Conservation (phyloP, 92 coral and sea anemone species). For the Scolanthus callimorphus region DNA sequence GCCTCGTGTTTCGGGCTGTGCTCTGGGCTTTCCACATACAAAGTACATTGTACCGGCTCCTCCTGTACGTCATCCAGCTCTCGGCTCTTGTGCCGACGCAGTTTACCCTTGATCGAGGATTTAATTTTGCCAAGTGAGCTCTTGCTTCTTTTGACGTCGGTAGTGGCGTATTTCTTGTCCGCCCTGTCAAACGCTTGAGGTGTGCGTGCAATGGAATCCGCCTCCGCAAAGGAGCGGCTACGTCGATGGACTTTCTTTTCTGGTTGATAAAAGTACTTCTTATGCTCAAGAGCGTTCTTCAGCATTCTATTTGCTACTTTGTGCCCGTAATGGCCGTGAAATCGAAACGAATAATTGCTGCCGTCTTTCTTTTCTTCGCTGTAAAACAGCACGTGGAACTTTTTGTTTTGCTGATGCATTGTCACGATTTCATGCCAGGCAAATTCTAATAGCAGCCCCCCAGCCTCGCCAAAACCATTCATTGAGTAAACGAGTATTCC, state of each 20-base stretch:
- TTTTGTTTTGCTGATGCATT: slow-evolving; percentile 70
- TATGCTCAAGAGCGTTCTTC: slow-evolving; percentile 48
- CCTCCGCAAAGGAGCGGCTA: slow-evolving; percentile 79
- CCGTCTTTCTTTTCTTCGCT: slow-evolving; percentile 72
- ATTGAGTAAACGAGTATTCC: slow-evolving; percentile 75
- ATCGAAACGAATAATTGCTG: slow-evolving; percentile 66
- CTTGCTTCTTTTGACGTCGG: slow-evolving; percentile 21
- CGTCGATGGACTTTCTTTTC: slow-evolving; percentile 66
- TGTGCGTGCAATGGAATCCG: slow-evolving; percentile 54
- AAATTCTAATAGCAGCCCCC: slow-evolving; percentile 42
- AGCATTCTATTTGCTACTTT: slow-evolving; percentile 80
- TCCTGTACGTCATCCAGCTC: not conserved
- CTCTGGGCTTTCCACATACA: no score
- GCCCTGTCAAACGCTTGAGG: slow-evolving; percentile 21
- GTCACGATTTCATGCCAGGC: slow-evolving; percentile 79
- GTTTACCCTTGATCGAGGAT: slow-evolving; percentile 46
- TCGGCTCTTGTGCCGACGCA: slow-evolving; percentile 4
- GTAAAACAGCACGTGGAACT: slow-evolving; percentile 71
- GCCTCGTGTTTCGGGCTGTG: no score
- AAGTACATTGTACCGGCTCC: not conserved
- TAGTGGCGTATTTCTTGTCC: slow-evolving; percentile 61
- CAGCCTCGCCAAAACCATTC: slow-evolving; percentile 47
- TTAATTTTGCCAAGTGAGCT: slow-evolving; percentile 60
- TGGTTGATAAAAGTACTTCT: slow-evolving; percentile 60
- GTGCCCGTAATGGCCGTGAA: slow-evolving; percentile 90